Evolutionary conservation across 2,888 invertebrate genomes (phyloP).

Genomic region (Meloe dianella): DNA sequence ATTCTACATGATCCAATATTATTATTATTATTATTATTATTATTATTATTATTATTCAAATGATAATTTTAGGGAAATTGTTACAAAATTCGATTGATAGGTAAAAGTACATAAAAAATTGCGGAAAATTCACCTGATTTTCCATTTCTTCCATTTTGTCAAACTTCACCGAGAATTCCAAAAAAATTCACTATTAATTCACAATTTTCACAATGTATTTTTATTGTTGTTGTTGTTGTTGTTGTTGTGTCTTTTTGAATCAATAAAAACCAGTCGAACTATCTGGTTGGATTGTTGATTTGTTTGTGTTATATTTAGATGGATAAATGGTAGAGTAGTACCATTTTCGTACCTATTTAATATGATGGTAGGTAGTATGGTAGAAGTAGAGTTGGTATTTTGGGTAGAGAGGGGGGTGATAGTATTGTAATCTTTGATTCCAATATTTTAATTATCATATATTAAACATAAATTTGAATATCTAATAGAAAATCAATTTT

Average conservation of each 20-base stretch:
- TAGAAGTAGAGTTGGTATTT: background rate
- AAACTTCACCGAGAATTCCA: background rate
- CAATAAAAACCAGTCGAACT: too few relatives aligned
- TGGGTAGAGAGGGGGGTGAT: background rate
- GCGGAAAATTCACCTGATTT: background rate
- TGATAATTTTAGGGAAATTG: too few relatives aligned
- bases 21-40: too few relatives aligned
- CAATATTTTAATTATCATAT: background rate
- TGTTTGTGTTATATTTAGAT: conserved; percentile 1
- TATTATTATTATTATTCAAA: too few relatives aligned
- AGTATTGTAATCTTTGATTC: background rate
- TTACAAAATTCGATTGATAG: too few relatives aligned
- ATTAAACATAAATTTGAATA: too few relatives aligned
- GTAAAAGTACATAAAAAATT: too few relatives aligned
- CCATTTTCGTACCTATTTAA: conserved; percentile 1
- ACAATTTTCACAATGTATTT: background rate
- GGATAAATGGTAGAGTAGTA: conserved; percentile 2
- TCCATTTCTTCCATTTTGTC: background rate
- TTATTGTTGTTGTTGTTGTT: too few relatives aligned
- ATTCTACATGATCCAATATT: background rate
- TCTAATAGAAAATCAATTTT: too few relatives aligned
- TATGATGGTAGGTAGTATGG: background rate
- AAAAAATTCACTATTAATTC: background rate
- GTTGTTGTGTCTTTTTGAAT: too few relatives aligned
- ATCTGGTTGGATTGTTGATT: background rate